phyloP scores from a whole-genome alignment of 1,140 invertebrate genomes.

The Drosophila sp. region DNA sequence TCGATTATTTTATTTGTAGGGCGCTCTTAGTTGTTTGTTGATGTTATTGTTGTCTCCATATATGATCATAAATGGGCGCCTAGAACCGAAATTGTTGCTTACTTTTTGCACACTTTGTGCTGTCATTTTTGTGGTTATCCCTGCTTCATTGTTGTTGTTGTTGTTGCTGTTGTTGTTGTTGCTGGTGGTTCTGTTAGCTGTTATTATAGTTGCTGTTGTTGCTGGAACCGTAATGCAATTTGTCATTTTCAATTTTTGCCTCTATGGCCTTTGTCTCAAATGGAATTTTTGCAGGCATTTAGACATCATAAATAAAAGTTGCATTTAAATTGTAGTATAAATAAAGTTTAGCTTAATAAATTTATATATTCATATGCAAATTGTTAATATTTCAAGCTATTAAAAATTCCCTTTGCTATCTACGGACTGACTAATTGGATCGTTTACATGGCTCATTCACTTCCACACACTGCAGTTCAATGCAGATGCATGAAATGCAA shows the following conservation, averaged over 20 bases:
- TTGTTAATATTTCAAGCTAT: slow-evolving; percentile 52
- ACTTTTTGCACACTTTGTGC: slow-evolving; percentile 65
- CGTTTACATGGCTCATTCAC: slow-evolving; percentile 33
- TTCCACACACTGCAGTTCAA: slow-evolving; percentile 9
- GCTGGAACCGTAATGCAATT: slow-evolving; percentile 68
- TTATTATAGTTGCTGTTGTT: slow-evolving; percentile 10
- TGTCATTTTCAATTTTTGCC: slow-evolving; percentile 77
- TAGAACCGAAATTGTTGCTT: slow-evolving; percentile 61
- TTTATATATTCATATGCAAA: slow-evolving; percentile 56
- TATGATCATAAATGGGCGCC: slow-evolving; percentile 57
- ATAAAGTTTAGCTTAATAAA: slow-evolving; percentile 55
- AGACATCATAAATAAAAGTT: slow-evolving; percentile 68
- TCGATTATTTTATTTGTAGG: too few relatives aligned
- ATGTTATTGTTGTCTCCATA: slow-evolving; percentile 37
- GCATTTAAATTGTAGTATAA: slow-evolving; percentile 61
- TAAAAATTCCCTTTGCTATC: slow-evolving; percentile 23
- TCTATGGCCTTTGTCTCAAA: slow-evolving; percentile 59
- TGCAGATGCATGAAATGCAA: slow-evolving; percentile 39
- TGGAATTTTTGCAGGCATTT: slow-evolving; percentile 74
- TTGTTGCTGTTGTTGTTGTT: slow-evolving; percentile 13
- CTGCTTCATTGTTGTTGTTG: slow-evolving; percentile 16
- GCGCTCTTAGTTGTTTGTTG: slow-evolving; percentile 13
- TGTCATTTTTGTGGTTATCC: slow-evolving; percentile 71
- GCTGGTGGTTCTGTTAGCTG: too few relatives aligned
- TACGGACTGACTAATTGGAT: slow-evolving; percentile 37